Evolutionary conservation across 2,797 vertebrate species (phyloP).

Genomic region (Aulostomus chinensis): DNA sequence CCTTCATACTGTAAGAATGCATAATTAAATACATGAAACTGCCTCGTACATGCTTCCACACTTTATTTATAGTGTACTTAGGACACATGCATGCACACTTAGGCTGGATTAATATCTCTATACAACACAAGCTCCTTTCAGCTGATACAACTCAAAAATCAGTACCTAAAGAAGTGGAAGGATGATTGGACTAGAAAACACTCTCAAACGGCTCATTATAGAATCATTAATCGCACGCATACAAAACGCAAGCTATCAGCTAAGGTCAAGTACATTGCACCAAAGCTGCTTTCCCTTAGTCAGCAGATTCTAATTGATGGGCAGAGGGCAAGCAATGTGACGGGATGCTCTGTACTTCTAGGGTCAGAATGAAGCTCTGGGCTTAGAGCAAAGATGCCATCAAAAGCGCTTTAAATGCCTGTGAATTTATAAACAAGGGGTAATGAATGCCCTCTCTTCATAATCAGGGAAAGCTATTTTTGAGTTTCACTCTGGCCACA

Average conservation of each 20-base stretch:
- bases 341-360: slow-evolving; percentile 24
- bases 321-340: slow-evolving; percentile 55
- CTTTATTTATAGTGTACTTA: not conserved
- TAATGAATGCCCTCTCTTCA: slow-evolving; percentile 34
- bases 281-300: slow-evolving; percentile 30
- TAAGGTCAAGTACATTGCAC: slow-evolving; percentile 32
- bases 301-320: slow-evolving; percentile 50
- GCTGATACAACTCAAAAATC: no score
- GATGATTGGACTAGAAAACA: not conserved
- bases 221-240: slow-evolving; percentile 23
- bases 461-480: slow-evolving; percentile 19
- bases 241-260: slow-evolving; percentile 15
- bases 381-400: slow-evolving; percentile 22
- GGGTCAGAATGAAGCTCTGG: slow-evolving; percentile 15
- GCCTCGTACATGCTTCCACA: not conserved
- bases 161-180: not conserved
- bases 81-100: no score
- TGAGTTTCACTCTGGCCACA: slow-evolving; percentile 21
- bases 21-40: slow-evolving; percentile 4
- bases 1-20: not conserved
- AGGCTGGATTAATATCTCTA: no score
- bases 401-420: slow-evolving; percentile 34
- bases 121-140: no score
- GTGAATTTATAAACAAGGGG: slow-evolving; percentile 7
- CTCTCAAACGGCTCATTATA: slow-evolving; percentile 11